These are phyloP conservation scores for Chaunax sp. DNA, from an alignment of 2,797 vertebrate genomes.

Conservation along the genomic window DNA sequence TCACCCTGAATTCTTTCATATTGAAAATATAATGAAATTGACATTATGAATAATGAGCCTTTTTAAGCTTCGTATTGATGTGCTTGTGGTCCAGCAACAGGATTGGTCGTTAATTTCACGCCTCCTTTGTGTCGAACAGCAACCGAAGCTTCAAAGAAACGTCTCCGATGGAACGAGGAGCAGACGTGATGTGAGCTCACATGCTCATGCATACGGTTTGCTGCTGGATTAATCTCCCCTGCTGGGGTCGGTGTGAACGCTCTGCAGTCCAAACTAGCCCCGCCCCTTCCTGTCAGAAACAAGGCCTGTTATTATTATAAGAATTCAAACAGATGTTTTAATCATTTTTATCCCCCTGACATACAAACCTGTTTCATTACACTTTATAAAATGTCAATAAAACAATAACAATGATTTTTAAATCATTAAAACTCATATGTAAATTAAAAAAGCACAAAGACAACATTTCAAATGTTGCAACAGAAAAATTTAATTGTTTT, in stretches of 20 bases:
- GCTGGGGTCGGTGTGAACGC: constrained; percentile 45
- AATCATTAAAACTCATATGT: no score
- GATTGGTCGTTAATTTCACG: constrained; percentile 73
- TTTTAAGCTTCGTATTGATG: constrained; percentile 54
- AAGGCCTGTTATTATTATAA: no score
- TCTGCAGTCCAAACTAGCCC: not conserved
- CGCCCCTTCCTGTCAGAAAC: no score
- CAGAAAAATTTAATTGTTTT: no score
- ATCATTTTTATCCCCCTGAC: no score
- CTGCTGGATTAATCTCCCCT: constrained; percentile 64
- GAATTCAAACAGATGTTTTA: no score
- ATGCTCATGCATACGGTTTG: constrained; percentile 57
- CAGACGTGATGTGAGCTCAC: constrained; percentile 63
- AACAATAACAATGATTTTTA: no score
- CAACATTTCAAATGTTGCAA: no score
- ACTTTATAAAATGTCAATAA: no score
- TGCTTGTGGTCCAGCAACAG: constrained; percentile 42
- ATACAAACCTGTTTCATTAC: no score
- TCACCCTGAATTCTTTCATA: constrained; percentile 37
- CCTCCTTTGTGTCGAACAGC: constrained; percentile 70
- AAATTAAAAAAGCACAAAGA: no score
- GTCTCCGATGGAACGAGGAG: constrained; percentile 59
- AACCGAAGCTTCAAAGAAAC: constrained; percentile 78
- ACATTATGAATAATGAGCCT: constrained; percentile 1
- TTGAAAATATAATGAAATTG: not conserved